Evolutionary conservation across 2,888 invertebrate species (phyloP).

Genomic region (Geotrupes spiniger): DNA sequence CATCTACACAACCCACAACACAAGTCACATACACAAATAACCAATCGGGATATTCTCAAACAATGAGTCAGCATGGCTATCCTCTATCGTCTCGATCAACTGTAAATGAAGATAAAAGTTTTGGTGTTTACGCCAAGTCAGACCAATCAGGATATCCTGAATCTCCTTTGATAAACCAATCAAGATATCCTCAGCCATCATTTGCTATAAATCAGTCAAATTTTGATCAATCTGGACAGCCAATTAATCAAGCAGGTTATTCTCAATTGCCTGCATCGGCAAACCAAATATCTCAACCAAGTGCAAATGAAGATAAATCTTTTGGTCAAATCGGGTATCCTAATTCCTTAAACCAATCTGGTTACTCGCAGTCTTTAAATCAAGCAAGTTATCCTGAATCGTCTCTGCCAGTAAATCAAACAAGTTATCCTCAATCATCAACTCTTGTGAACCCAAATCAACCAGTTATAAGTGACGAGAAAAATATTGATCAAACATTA

Average conservation of each 20-base stretch:
- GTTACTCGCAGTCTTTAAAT: not conserved
- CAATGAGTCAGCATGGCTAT: constrained; percentile 2
- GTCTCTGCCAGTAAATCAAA: not conserved
- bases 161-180: not conserved
- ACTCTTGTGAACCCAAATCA: constrained; percentile 7
- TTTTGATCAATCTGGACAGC: too few species aligned
- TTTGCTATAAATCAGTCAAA: too few species aligned
- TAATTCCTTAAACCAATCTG: not conserved
- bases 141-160: constrained; percentile 1
- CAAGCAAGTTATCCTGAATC: constrained; percentile 7
- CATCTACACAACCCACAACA: constrained; percentile 12
- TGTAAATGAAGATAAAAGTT: too few species aligned
- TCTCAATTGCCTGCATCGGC: not conserved
- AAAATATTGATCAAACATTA: constrained; percentile 29
- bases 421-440: constrained; percentile 8
- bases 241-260: constrained; percentile 7
- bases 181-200: too few species aligned
- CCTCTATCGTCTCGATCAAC: not conserved
- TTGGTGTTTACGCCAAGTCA: not conserved
- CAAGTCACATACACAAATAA: constrained; percentile 4
- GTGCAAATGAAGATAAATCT: constrained; percentile 3
- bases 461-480: constrained; percentile 15
- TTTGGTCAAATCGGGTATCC: too few species aligned
- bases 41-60: constrained; percentile 8
- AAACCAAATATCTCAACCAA: constrained; percentile 8